phyloP scores from a whole-genome alignment of 2,888 invertebrate genomes.

The Cephalotes varians region DNA sequence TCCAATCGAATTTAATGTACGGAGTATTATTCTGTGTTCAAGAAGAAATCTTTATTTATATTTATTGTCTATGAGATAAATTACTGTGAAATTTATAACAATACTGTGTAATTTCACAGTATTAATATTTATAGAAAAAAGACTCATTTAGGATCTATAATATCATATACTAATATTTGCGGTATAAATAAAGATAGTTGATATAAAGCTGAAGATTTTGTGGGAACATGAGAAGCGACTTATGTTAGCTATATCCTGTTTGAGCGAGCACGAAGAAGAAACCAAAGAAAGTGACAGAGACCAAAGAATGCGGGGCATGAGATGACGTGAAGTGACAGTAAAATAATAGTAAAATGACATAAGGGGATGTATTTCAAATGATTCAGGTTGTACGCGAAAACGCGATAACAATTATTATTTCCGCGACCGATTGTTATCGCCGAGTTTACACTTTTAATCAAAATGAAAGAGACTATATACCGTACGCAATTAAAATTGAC shows the following conservation, averaged over 20 bases:
- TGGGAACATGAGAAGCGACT: not conserved
- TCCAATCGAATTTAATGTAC: not conserved
- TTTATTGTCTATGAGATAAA: not conserved
- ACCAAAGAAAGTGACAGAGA: constrained; percentile 73
- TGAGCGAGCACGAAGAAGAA: constrained; percentile 48
- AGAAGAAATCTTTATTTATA: not conserved
- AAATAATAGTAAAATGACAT: constrained; percentile 48
- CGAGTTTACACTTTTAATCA: constrained; percentile 28
- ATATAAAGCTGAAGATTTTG: constrained; percentile 37
- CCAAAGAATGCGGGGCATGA: constrained; percentile 63
- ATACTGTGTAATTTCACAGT: not conserved
- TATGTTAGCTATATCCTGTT: constrained; percentile 19
- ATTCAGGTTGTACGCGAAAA: constrained; percentile 35
- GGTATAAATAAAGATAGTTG: constrained; percentile 49
- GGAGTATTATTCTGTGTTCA: not conserved
- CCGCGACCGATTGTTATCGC: constrained; percentile 1
- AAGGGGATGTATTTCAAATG: constrained; percentile 66
- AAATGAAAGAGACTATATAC: constrained; percentile 26
- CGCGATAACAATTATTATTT: constrained; percentile 33
- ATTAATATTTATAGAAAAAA: constrained; percentile 3
- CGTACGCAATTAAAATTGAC: not conserved
- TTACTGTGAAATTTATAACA: not conserved
- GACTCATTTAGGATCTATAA: not conserved
- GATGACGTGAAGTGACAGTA: constrained; percentile 22
- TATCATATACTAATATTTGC: not conserved